phyloP scores from a whole-genome alignment of 1,140 invertebrate species.

The Steinernema feltiae region DNA sequence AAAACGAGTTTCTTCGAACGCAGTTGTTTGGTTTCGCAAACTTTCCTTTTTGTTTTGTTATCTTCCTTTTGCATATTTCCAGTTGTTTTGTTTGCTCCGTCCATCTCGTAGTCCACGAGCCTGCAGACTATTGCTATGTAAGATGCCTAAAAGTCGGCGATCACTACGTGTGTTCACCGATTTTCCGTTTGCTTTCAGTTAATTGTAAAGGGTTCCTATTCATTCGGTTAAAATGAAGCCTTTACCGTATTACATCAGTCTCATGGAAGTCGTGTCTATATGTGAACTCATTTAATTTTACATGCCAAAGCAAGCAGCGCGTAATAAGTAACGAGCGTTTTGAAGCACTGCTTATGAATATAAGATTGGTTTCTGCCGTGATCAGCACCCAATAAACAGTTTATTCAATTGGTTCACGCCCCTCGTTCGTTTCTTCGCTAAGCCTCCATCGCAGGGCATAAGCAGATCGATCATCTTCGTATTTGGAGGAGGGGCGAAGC shows the following conservation, averaged over 20 bases:
- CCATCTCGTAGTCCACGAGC: background rate
- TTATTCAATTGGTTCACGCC: background rate
- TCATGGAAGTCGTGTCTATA: background rate
- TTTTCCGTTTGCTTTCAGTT: background rate
- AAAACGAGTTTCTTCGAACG: slow-evolving; percentile 4
- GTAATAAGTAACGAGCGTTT: too few species aligned
- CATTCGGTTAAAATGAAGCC: background rate
- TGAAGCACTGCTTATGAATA: too few species aligned
- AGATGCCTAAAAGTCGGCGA: background rate
- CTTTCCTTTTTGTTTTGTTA: slow-evolving; percentile 14
- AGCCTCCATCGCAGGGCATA: background rate
- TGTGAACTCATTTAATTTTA: too few species aligned
- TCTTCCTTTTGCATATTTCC: background rate
- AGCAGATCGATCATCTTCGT: slow-evolving; percentile 13
- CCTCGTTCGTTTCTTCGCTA: background rate
- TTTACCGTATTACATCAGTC: background rate
- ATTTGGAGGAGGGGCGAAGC: background rate
- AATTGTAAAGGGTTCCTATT: slow-evolving; percentile 4
- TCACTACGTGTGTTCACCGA: background rate
- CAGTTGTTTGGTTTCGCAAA: slow-evolving; percentile 14
- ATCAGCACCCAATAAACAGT: background rate
- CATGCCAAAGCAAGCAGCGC: too few species aligned
- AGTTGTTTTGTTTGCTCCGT: slow-evolving; percentile 20
- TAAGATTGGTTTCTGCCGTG: too few species aligned
- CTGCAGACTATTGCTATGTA: background rate